phyloP scores from a whole-genome alignment of 2,113 vertebrate genomes.

The Alligator sinensis region DNA sequence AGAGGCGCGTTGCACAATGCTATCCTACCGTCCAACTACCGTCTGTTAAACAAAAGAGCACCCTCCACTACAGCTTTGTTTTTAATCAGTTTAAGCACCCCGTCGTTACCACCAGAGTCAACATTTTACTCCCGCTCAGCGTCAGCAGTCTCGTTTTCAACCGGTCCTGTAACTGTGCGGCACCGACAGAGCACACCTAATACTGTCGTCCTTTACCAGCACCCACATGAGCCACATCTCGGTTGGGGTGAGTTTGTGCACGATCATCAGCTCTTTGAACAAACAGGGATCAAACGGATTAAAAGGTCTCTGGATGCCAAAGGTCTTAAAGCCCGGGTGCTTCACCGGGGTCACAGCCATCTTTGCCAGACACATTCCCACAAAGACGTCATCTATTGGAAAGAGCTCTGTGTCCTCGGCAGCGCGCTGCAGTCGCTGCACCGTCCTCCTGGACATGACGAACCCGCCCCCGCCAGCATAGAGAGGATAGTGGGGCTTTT shows the following conservation, averaged over 20 bases:
- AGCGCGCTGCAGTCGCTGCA: conserved; percentile 50
- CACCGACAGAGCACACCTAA: conserved; percentile 58
- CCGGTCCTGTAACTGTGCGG: background rate
- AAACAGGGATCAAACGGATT: conserved; percentile 81
- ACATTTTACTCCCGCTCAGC: fast-evolving
- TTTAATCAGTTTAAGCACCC: background rate
- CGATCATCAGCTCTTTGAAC: conserved; percentile 80
- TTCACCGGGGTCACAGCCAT: conserved; percentile 75
- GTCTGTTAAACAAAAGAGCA: background rate
- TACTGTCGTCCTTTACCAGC: conserved; percentile 72
- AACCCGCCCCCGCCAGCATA: conserved; percentile 82
- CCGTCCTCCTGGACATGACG: conserved; percentile 79
- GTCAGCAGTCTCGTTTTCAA: background rate
- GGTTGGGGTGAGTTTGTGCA: conserved; percentile 78
- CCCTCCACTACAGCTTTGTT: background rate
- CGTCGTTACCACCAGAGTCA: background rate
- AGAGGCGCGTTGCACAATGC: background rate
- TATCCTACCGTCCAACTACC: background rate
- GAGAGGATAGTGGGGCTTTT: conserved; percentile 74
- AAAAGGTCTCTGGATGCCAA: conserved; percentile 77
- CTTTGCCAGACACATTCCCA: conserved; percentile 83
- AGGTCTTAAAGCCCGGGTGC: conserved; percentile 83
- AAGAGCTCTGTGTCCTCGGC: conserved; percentile 77
- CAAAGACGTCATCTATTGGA: conserved; percentile 84
- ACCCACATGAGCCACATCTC: conserved; percentile 87